A percentile compares a stretch with the other conserved stretches of the same genome.
Conservation (phyloP, 2,888 invertebrate species). For the Hanleya hanleyi region DNA sequence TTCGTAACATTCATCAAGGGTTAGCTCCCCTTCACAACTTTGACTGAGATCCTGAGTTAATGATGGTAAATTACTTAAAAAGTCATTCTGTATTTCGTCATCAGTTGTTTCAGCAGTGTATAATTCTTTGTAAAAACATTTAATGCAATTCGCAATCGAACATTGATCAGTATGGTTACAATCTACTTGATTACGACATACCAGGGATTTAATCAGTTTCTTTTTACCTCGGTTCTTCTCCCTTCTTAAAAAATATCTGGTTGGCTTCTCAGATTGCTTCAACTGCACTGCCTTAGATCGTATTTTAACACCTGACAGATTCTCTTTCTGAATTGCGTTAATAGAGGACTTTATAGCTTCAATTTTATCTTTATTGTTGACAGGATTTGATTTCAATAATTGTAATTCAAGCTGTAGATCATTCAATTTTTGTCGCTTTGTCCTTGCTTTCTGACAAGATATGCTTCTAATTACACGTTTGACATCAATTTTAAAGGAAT, state of each 20-base stretch:
- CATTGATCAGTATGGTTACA: not conserved
- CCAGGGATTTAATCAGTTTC: not conserved
- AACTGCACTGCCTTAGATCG: too few species aligned
- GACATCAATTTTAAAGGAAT: not conserved
- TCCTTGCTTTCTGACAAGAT: not conserved
- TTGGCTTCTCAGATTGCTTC: not conserved
- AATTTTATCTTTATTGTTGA: too few species aligned
- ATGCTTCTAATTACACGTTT: not conserved
- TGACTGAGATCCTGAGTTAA: too few species aligned
- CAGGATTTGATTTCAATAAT: too few species aligned
- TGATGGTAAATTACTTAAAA: not conserved
- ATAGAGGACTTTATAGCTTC: too few species aligned
- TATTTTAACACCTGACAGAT: too few species aligned
- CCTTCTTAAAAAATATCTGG: not conserved
- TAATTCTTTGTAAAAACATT: not conserved
- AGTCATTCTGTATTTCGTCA: not conserved
- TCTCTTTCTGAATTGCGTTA: too few species aligned
- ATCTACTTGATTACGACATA: not conserved
- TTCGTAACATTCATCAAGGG: not conserved
- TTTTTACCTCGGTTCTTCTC: not conserved
- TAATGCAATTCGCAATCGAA: not conserved
- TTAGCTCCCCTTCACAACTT: too few species aligned
- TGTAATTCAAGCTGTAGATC: too few species aligned
- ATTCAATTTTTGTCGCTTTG: too few species aligned
- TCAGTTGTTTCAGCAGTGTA: not conserved